phyloP scores from a whole-genome alignment of 2,797 vertebrate species.

The Diplodus sargus region DNA sequence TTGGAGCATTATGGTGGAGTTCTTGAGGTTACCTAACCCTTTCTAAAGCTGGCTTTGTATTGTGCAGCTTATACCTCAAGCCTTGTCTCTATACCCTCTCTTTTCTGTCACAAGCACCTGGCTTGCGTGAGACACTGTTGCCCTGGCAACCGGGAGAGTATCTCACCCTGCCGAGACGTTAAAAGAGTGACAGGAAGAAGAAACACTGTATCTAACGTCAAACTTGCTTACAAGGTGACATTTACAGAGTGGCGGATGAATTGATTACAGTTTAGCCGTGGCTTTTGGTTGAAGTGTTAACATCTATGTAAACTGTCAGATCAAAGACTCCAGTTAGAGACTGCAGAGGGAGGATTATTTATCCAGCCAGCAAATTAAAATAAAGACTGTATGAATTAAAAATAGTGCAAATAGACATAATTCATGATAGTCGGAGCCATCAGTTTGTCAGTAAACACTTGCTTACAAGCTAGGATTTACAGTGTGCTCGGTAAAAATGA shows the following conservation, averaged over 20 bases:
- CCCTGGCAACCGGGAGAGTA: slow-evolving; percentile 78
- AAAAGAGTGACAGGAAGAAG: slow-evolving; percentile 31
- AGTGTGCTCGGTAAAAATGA: slow-evolving; percentile 33
- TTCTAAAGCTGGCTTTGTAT: slow-evolving; percentile 59
- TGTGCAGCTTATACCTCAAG: slow-evolving; percentile 58
- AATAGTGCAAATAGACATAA: slow-evolving; percentile 36
- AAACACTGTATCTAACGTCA: slow-evolving; percentile 48
- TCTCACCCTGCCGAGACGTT: slow-evolving; percentile 66
- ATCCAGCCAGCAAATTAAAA: slow-evolving; percentile 49
- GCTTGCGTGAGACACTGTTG: slow-evolving; percentile 74
- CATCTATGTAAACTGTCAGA: slow-evolving; percentile 68
- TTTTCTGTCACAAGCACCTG: slow-evolving; percentile 72
- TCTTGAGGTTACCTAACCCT: slow-evolving; percentile 66
- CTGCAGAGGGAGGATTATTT: slow-evolving; percentile 56
- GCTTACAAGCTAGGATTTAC: slow-evolving; percentile 46
- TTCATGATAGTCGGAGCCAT: slow-evolving; percentile 24
- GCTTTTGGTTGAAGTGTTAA: slow-evolving; percentile 63
- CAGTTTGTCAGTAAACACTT: slow-evolving; percentile 39
- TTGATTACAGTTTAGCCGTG: slow-evolving; percentile 61
- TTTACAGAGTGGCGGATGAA: slow-evolving; percentile 60
- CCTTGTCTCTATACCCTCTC: slow-evolving; percentile 47
- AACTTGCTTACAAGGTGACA: slow-evolving; percentile 73
- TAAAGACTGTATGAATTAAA: slow-evolving; percentile 41
- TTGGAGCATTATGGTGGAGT: slow-evolving; percentile 44
- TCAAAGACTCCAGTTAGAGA: slow-evolving; percentile 54